Percentiles rank a stretch among this genome's conserved stretches.
Conservation (phyloP, 2,888 invertebrate genomes). For the Magallana nippona region DNA sequence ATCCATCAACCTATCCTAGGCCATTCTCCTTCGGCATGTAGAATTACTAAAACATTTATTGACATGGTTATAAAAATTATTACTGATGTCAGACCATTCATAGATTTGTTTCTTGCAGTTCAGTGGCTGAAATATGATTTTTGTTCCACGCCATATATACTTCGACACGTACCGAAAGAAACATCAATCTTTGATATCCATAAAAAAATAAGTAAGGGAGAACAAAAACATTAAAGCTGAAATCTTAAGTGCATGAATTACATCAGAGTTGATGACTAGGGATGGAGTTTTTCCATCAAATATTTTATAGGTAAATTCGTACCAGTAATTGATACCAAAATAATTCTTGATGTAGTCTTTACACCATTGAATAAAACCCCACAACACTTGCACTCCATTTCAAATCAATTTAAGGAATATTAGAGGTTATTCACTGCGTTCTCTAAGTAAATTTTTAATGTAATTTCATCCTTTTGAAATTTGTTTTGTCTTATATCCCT, state of each 20-base stretch:
- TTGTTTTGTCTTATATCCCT: too few species aligned
- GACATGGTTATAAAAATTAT: slow-evolving; percentile 27
- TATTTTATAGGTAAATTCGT: not conserved
- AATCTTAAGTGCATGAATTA: not conserved
- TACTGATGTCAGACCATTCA: not conserved
- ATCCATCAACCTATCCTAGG: not conserved
- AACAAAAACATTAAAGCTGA: not conserved
- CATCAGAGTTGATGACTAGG: not conserved
- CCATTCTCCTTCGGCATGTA: not conserved
- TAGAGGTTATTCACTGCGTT: too few species aligned
- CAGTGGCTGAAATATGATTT: slow-evolving; percentile 18
- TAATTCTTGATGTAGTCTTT: too few species aligned
- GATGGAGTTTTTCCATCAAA: not conserved
- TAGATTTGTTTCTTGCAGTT: not conserved
- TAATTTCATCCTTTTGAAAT: too few species aligned
- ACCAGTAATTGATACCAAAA: too few species aligned
- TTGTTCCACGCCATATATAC: not conserved
- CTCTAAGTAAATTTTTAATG: too few species aligned
- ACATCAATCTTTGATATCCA: not conserved
- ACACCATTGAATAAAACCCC: too few species aligned
- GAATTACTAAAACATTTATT: slow-evolving; percentile 19
- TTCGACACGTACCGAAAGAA: not conserved
- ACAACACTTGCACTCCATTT: too few species aligned
- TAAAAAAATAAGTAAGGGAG: too few species aligned
- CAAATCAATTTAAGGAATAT: too few species aligned